Base-by-base conservation (phyloP, 23 tunicate genomes). In the Halocynthia roretzi region DNA sequence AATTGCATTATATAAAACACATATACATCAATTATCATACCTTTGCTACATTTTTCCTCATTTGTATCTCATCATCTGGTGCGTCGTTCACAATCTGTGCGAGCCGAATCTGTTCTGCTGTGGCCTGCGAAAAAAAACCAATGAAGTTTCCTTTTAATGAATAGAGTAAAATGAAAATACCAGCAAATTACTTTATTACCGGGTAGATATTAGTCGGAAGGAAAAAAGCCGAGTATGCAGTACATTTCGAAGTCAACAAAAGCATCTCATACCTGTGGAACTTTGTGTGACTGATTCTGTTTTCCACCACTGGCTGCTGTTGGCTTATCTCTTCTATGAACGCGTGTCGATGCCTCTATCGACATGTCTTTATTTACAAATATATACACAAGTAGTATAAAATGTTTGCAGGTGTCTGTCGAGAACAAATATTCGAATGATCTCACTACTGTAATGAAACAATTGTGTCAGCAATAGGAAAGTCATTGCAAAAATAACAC, bases 31-130 rank as follows among this genome's bases (percentile, higher is more conserved):
- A 12, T n/a, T 68, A 8, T 22, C 5, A 14, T 85, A 90, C 97
- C 87, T 90, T 81, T 50, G 82, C 86, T 50, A 90, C 97, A 61
- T 67, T 74, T 50, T 81, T 77, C 8, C 52, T 40, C 75, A 83
- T 68, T 71, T 75, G 81, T 21, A 65, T 70, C 61, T 90, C 97
- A 54, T 89, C 87, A 51, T 53, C 52, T 14, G 66, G 80, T 50
- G 62, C 66, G 70, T 70, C 70, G 51, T 61, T 68, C 49, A 85
- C 87, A 7, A 90, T 72, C 66, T 90, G 83, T 22, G 97, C 97
- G 52, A 90, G 69, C 31, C 86, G 83, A 50, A 84, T 77, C 77
- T 90, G 90, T 80, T 90, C 97, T 14, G 85, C 89, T 63, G 90
- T 85, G 52, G 90, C 97, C 97, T 90, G 64, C 56, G 49, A 17